phyloP scores from a whole-genome alignment of 1,140 invertebrate genomes.

The Palaemon carinicauda region DNA sequence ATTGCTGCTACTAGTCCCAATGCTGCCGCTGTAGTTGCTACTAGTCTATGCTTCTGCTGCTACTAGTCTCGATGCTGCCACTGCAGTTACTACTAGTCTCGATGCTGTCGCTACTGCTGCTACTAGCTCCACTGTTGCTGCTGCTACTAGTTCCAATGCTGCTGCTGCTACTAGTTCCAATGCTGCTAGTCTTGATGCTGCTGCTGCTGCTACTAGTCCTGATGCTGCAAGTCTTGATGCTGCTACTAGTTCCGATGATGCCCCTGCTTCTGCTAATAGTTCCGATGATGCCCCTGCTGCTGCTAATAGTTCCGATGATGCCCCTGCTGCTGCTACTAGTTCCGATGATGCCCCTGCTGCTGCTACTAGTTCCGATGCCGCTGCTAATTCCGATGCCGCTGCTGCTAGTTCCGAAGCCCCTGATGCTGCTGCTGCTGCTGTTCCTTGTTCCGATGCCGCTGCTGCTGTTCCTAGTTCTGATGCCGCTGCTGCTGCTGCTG shows the following conservation, averaged over 20 bases:
- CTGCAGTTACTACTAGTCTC: too few species aligned
- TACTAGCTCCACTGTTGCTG: too few species aligned
- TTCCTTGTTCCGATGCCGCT: not conserved
- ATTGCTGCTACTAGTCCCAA: not conserved
- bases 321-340: not conserved
- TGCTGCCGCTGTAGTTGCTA: not conserved
- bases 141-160: too few species aligned
- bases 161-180: not conserved
- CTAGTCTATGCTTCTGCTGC: too few species aligned
- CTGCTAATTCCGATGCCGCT: too few species aligned
- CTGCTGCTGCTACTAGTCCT: not conserved
- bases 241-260: not conserved
- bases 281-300: not conserved
- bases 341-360: not conserved
- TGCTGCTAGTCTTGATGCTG: not conserved
- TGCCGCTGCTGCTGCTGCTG: not conserved
- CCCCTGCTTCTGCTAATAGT: not conserved
- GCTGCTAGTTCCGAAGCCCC: not conserved
- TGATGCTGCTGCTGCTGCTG: not conserved
- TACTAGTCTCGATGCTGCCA: too few species aligned
- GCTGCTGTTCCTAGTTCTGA: too few species aligned
- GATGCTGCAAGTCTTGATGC: not conserved
- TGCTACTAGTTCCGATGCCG: not conserved
- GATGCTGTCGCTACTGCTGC: too few species aligned
- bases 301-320: not conserved